Evolutionary conservation across 2,113 vertebrate genomes (phyloP).

Genomic region (Crocuta crocuta): DNA sequence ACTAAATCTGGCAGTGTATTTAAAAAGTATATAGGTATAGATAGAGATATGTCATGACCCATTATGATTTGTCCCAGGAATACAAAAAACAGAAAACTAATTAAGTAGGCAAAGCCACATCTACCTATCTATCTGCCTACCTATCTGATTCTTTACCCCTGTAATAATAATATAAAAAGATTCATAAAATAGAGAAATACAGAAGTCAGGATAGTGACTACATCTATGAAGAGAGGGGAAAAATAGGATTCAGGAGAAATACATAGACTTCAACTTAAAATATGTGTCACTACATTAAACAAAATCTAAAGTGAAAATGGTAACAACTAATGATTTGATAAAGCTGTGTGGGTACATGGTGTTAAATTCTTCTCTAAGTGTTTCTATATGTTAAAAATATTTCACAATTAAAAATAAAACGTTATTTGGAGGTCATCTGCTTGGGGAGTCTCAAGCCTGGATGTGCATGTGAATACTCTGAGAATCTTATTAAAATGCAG

Average conservation of each 20-base stretch:
- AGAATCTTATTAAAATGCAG: neutral
- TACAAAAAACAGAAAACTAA: neutral
- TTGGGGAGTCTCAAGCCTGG: neutral
- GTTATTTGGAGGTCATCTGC: neutral
- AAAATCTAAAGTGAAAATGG: constrained; percentile 25
- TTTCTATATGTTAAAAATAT: neutral
- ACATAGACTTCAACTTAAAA: constrained; percentile 13
- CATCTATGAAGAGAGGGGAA: neutral
- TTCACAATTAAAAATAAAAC: constrained; percentile 33
- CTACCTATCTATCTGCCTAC: neutral
- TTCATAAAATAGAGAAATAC: neutral
- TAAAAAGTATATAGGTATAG: neutral
- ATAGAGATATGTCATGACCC: neutral
- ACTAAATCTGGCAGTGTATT: neutral
- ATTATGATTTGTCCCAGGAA: constrained; percentile 8
- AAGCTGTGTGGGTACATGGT: neutral
- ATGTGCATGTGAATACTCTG: neutral
- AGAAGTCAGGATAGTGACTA: neutral
- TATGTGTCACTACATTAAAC: neutral
- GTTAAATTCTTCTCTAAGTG: neutral
- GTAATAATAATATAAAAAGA: constrained; percentile 16
- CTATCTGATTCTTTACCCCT: neutral
- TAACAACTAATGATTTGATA: constrained; percentile 5
- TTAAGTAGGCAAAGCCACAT: neutral
- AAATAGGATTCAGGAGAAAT: neutral